Percentiles rank a stretch among this genome's conserved stretches.
Conservation (phyloP, 2,888 invertebrate species). For the Dasypolia templi region DNA sequence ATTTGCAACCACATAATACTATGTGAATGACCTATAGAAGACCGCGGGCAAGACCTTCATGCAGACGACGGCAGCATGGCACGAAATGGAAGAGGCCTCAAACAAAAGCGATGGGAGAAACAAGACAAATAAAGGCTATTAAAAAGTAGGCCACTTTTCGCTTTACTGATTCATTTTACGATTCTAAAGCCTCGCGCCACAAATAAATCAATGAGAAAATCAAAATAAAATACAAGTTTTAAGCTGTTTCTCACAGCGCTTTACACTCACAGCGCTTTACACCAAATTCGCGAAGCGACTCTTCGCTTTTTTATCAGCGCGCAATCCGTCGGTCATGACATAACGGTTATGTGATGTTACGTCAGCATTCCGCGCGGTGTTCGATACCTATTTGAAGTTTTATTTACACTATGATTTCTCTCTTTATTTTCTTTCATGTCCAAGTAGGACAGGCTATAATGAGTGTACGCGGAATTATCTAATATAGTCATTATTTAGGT, state of each 20-base stretch:
- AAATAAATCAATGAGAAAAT: slow-evolving; percentile 5
- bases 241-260: slow-evolving; percentile 33
- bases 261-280: slow-evolving; percentile 47
- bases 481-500: slow-evolving; percentile 20
- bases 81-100: background rate
- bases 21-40: background rate
- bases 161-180: slow-evolving; percentile 1
- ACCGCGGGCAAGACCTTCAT: background rate
- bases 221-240: slow-evolving; percentile 4
- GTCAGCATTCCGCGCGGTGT: slow-evolving; percentile 32
- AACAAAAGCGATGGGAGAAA: background rate
- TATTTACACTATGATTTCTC: slow-evolving; percentile 55
- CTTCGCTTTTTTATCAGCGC: slow-evolving; percentile 48
- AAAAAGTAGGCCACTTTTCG: slow-evolving; percentile 9
- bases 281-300: slow-evolving; percentile 44
- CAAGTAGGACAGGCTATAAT: slow-evolving; percentile 41
- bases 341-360: slow-evolving; percentile 68
- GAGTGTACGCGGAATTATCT: slow-evolving; percentile 21
- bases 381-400: slow-evolving; percentile 54
- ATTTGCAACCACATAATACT: background rate
- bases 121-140: background rate
- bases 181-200: background rate
- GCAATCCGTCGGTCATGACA: slow-evolving; percentile 56
- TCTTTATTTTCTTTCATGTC: slow-evolving; percentile 25
- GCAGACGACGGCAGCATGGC: background rate